Percentiles rank a stretch among this genome's conserved stretches.
phyloP scores from a whole-genome alignment of 2,888 invertebrate genomes.

The Halictus quadricinctus region DNA sequence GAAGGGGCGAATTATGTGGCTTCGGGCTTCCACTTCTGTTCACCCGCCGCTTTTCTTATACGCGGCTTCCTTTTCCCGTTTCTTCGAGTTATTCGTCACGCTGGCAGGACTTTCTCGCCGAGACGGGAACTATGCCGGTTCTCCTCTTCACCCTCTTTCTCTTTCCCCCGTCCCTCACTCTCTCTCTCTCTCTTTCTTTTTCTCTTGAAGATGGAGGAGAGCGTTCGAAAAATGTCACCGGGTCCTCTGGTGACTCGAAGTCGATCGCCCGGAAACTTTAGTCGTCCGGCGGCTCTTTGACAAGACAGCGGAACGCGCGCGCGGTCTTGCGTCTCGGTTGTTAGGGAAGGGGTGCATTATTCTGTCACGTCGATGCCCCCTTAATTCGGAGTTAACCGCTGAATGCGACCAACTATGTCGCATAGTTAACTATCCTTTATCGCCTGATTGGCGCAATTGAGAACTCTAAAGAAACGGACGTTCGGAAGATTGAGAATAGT shows the following conservation, averaged over 20 bases:
- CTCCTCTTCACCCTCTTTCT: not conserved
- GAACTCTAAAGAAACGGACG: not conserved
- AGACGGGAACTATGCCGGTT: not conserved
- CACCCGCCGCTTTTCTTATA: slow-evolving; percentile 45
- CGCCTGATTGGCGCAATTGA: not conserved
- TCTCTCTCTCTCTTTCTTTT: not conserved
- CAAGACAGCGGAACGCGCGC: not conserved
- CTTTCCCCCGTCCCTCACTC: not conserved
- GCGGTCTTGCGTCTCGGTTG: not conserved
- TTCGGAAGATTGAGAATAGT: not conserved
- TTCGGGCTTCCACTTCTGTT: slow-evolving; percentile 56
- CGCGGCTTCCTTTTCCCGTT: slow-evolving; percentile 54
- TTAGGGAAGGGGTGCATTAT: not conserved
- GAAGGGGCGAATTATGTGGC: slow-evolving; percentile 69
- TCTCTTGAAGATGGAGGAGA: not conserved
- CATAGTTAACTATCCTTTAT: not conserved
- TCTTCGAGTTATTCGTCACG: slow-evolving; percentile 55
- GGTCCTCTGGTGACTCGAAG: not conserved
- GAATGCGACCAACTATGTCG: not conserved
- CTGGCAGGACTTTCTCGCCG: slow-evolving; percentile 28
- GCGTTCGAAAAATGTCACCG: slow-evolving; percentile 17
- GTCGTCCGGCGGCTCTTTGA: slow-evolving; percentile 10
- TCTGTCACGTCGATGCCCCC: not conserved
- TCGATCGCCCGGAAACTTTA: slow-evolving; percentile 19
- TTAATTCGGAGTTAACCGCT: not conserved